Evolutionary conservation across 2,797 vertebrate species (phyloP).

Genomic region (Varecia variegata): DNA sequence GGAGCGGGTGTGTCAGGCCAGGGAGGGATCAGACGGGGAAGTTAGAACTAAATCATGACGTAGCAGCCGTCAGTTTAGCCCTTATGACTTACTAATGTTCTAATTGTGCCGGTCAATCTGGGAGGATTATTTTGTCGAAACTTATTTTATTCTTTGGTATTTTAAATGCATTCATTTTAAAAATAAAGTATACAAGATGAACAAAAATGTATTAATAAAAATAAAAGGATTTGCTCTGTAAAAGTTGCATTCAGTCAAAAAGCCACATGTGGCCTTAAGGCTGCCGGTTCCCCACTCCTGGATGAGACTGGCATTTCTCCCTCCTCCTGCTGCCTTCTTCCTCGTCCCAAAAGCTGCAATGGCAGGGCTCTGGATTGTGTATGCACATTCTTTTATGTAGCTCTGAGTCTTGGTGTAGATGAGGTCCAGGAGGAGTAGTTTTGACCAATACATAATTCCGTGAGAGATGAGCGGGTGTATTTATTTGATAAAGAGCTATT

Average conservation of each 20-base stretch:
- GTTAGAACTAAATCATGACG: too few species aligned
- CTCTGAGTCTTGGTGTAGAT: not conserved
- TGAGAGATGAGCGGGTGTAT: not conserved
- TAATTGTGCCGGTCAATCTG: not conserved
- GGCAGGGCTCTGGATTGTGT: not conserved
- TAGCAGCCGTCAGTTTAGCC: too few species aligned
- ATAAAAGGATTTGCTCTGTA: not conserved
- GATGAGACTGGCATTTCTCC: not conserved
- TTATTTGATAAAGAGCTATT: not conserved
- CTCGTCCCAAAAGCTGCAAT: accelerated
- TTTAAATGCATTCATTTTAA: not conserved
- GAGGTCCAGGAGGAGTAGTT: not conserved
- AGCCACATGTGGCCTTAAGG: too few species aligned
- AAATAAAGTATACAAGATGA: not conserved
- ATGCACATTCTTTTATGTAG: not conserved
- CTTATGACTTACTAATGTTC: not conserved
- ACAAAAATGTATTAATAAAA: not conserved
- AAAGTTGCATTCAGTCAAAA: too few species aligned
- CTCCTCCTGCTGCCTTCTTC: not conserved
- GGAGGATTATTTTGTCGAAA: not conserved
- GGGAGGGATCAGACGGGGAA: too few species aligned
- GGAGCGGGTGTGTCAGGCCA: accelerated
- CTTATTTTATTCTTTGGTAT: not conserved
- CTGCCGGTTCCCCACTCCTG: too few species aligned
- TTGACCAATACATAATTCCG: not conserved